Evolutionary conservation across 2,797 vertebrate species (phyloP), one percentile per base, ranked within the genome.

Genomic region (Phoebastria nigripes): DNA sequence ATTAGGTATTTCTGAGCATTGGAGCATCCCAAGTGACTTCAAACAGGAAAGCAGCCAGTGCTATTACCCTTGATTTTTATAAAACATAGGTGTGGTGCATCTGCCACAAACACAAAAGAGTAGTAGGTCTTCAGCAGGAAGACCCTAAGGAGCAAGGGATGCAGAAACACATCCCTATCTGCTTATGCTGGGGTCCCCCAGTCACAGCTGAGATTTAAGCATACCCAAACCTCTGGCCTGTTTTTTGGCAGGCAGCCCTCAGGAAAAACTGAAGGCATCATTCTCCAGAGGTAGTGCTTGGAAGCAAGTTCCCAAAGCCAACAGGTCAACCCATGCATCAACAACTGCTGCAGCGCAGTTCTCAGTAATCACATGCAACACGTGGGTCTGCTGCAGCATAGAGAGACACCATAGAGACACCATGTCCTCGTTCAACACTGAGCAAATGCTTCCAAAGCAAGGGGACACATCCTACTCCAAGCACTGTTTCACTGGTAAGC

Each of bases 31-130:
- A n/a, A 33, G 8, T 17, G 62, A 83, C 31, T 86, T 92, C 56
- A 37, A 85, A 86, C 9, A 59, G 29, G 31, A 81, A 82, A 44
- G 15, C 47, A n/a, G 22, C 37, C 29, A 69, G n/a, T 6, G 3
- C 11, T 26, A 8, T 7, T 47, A 25, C 6, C 54, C 26, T 17
- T 22, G 7, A 29, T 47, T 66, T 78, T 77, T 33, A 31, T 18
- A 47, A 41, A 49, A 18, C 1, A 4, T 3, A 47, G 12, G 35
- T 8, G 9, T 5, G 0, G 17, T 3, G 0, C 41, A 47, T 44
- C 56, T 78, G 39, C 61, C 46, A 65, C 52, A 66, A 82, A 80
- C 17, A 41, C 33, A 46, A 46, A 52, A 46, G 35, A 14, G 15
- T 39, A 26, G 12, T 14, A 71, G 15, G 17, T 54, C 82, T 81